Conservation (phyloP, 2,113 vertebrate genomes). For the rabbit (Oryctolagus cuniculus) region DNA sequence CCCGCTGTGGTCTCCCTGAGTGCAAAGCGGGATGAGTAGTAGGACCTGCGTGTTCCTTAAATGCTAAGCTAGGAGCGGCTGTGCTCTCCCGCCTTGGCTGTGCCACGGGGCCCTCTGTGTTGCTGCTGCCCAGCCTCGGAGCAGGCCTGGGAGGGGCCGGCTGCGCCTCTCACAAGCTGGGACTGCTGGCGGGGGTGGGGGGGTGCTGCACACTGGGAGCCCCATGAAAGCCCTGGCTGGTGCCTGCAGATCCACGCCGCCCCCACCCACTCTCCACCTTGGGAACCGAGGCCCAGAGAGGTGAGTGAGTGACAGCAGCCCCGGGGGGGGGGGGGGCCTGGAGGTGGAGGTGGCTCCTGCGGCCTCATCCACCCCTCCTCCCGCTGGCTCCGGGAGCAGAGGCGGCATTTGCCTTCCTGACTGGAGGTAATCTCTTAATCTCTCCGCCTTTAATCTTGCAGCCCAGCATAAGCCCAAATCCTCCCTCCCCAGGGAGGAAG, state of each 20-base stretch:
- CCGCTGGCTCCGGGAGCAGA: constrained; percentile 3
- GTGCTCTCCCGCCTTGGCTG: too few relatives aligned
- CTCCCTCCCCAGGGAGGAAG: background rate
- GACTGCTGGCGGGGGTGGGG: too few relatives aligned
- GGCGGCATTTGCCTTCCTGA: constrained; percentile 79
- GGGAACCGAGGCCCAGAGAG: background rate
- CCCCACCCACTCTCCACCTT: background rate
- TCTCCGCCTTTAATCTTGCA: constrained; percentile 84
- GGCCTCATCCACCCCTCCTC: rapidly evolving
- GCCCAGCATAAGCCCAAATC: constrained; percentile 79
- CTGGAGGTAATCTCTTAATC: constrained; percentile 87
- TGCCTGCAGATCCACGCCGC: background rate
- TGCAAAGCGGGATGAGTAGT: background rate
- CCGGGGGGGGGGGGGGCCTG: background rate
- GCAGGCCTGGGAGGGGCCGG: too few relatives aligned
- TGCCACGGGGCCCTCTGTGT: too few relatives aligned
- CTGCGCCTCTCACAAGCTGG: background rate
- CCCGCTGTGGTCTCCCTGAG: background rate
- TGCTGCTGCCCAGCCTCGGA: too few relatives aligned
- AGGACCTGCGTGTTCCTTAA: too few relatives aligned
- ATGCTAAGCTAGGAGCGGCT: too few relatives aligned
- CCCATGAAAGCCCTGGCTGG: background rate
- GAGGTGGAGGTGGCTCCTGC: background rate
- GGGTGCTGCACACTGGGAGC: background rate
- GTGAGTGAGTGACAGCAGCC: background rate